A percentile compares a stretch with the other conserved stretches of the same genome.
phyloP scores from a whole-genome alignment of 2,113 vertebrate species.

The Turnix velox region DNA sequence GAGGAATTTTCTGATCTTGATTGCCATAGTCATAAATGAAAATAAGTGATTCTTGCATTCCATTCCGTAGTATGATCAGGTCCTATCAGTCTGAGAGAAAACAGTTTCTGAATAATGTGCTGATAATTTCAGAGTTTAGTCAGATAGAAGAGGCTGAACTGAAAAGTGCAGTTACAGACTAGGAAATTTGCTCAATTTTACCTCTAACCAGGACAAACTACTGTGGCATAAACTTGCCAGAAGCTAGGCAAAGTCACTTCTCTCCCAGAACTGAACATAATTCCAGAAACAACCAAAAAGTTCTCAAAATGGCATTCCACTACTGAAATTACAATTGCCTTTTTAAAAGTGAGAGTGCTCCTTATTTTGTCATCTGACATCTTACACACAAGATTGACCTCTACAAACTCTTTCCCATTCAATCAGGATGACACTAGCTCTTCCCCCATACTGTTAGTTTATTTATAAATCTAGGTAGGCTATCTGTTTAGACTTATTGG shows the following conservation, averaged over 20 bases:
- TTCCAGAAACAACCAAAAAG: not conserved
- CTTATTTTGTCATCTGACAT: not conserved
- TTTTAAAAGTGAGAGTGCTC: not conserved
- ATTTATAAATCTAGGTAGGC: slow-evolving; percentile 38
- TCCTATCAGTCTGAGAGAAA: too few species aligned
- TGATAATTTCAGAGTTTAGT: too few species aligned
- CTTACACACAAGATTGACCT: not conserved
- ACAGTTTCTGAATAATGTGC: too few species aligned
- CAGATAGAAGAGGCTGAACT: too few species aligned
- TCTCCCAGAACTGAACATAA: fast-evolving
- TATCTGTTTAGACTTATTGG: slow-evolving; percentile 26
- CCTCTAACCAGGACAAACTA: too few species aligned
- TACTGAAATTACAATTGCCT: not conserved
- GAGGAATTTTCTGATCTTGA: too few species aligned
- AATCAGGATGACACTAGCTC: not conserved
- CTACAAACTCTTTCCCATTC: not conserved
- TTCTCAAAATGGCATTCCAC: not conserved
- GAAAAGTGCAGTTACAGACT: too few species aligned
- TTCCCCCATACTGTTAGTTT: not conserved
- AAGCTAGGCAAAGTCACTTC: not conserved
- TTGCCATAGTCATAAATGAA: too few species aligned
- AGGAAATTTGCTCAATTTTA: too few species aligned
- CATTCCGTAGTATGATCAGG: too few species aligned
- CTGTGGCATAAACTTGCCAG: not conserved
- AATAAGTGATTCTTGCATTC: too few species aligned